A percentile compares a stretch with the other conserved stretches of the same genome.
Evolutionary conservation across 2,797 vertebrate genomes (phyloP).

Genomic region (Phylloscopus collybita): DNA sequence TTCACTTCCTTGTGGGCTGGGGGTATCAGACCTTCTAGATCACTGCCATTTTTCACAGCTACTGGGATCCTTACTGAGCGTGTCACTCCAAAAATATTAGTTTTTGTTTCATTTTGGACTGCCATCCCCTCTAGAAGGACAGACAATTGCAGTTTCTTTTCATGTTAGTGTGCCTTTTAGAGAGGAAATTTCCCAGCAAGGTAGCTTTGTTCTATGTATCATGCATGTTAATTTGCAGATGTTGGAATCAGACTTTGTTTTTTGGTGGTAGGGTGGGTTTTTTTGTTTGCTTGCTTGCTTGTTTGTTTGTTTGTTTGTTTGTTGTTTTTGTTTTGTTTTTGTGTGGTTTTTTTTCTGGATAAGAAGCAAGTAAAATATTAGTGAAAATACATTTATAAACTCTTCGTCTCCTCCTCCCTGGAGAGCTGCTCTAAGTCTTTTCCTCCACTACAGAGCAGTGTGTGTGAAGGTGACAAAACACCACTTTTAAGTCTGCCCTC

Average conservation of each 20-base stretch:
- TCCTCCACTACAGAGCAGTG: neutral
- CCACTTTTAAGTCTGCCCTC: constrained; percentile 25
- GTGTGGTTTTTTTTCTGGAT: neutral
- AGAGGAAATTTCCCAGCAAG: neutral
- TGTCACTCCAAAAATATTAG: neutral
- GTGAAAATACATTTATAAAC: neutral
- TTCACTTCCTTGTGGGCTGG: neutral
- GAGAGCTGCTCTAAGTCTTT: neutral
- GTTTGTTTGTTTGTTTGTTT: too few relatives aligned
- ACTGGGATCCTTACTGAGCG: neutral
- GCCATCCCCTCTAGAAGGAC: neutral
- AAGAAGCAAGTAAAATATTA: neutral
- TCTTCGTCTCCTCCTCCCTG: neutral
- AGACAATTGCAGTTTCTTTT: neutral
- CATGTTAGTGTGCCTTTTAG: neutral
- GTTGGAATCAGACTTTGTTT: neutral
- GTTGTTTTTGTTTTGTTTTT: neutral
- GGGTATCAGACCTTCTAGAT: neutral
- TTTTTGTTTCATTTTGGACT: neutral
- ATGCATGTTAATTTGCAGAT: neutral
- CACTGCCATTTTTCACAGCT: neutral
- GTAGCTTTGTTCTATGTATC: neutral
- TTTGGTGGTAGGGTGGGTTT: neutral
- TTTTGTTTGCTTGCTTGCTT: neutral
- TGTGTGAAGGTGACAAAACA: constrained; percentile 49